These are phyloP conservation scores for Drosophila sulfurigaster DNA, from an alignment of 1,140 invertebrate species.

Conservation along the genomic window DNA sequence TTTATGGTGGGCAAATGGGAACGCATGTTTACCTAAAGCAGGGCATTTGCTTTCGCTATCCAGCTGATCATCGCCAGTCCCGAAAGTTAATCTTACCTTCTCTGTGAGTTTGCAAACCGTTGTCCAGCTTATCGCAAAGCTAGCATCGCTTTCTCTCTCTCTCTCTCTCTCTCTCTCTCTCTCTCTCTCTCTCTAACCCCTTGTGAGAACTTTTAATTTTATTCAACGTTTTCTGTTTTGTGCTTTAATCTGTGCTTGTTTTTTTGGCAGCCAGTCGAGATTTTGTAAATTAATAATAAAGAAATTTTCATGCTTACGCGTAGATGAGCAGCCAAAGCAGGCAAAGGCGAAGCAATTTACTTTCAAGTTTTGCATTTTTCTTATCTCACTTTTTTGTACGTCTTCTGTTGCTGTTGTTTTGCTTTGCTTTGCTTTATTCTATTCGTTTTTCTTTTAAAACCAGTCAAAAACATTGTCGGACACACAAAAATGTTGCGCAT, in stretches of 20 bases:
- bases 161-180: too few relatives aligned
- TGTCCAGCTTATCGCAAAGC: not conserved
- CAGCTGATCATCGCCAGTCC: not conserved
- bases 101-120: slow-evolving; percentile 1
- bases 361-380: slow-evolving; percentile 29
- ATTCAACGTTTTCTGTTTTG: slow-evolving; percentile 47
- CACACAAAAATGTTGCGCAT: slow-evolving; percentile 28
- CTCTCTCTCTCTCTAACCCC: too few relatives aligned
- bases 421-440: too few relatives aligned
- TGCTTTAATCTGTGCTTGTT: slow-evolving; percentile 63
- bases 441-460: not conserved
- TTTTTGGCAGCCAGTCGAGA: slow-evolving; percentile 1
- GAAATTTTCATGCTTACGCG: slow-evolving; percentile 62
- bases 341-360: slow-evolving; percentile 14
- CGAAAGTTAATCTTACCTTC: not conserved
- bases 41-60: too few relatives aligned
- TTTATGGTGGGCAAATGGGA: not conserved
- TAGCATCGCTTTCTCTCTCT: not conserved
- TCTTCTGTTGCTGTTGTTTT: not conserved
- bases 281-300: slow-evolving; percentile 74
- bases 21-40: slow-evolving; percentile 3
- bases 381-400: slow-evolving; percentile 6
- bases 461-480: not conserved
- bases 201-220: slow-evolving; percentile 18
- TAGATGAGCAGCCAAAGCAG: slow-evolving; percentile 30